Conservation (phyloP, 2,797 vertebrate species). For the Todus mexicanus region DNA sequence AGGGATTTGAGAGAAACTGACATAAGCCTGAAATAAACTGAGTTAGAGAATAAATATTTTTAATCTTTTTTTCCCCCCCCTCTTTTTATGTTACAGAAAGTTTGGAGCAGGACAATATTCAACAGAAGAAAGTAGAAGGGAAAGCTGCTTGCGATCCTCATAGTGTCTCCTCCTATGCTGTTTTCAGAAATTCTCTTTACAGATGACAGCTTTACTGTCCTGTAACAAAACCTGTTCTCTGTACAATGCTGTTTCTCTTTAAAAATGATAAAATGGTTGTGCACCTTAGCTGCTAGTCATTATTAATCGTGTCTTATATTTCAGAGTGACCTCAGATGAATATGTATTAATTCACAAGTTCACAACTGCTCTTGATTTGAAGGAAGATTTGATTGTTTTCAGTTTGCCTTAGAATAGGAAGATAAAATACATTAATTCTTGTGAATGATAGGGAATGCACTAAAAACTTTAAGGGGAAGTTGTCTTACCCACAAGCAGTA, state of each 20-base stretch:
- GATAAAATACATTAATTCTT: background rate
- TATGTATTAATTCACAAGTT: background rate
- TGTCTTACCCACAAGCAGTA: background rate
- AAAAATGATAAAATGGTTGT: background rate
- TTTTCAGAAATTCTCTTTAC: background rate
- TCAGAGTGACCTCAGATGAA: constrained; percentile 20
- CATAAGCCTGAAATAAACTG: background rate
- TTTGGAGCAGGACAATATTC: background rate
- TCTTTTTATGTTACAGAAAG: constrained; percentile 10
- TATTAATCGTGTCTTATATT: background rate
- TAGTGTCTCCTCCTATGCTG: background rate
- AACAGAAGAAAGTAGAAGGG: constrained; percentile 14
- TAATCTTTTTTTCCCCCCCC: background rate
- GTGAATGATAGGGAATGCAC: background rate
- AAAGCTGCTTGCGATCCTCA: background rate
- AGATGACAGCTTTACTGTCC: background rate
- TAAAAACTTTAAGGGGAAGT: background rate
- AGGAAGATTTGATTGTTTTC: background rate
- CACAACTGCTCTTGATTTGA: background rate
- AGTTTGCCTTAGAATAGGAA: background rate
- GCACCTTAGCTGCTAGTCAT: background rate
- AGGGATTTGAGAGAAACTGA: background rate
- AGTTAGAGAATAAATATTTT: background rate
- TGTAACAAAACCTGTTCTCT: background rate
- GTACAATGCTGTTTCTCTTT: constrained; percentile 6